Base-by-base conservation (phyloP, 2,113 vertebrate genomes). In the Triplophysa rosa region DNA sequence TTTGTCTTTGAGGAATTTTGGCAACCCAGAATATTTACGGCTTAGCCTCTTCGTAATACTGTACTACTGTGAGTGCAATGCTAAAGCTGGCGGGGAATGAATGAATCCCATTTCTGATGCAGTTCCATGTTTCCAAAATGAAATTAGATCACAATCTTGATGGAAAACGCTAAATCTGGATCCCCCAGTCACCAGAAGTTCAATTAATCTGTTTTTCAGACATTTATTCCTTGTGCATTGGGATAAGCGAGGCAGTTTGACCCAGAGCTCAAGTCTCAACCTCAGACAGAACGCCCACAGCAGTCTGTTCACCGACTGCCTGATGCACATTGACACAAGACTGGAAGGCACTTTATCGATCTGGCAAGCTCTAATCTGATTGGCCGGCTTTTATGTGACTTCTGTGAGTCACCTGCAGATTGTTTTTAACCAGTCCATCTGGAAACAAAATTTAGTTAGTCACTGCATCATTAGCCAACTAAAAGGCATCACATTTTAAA, bases 81-180 rank as follows among this genome's bases (percentile, higher is more conserved):
- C 54, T 72, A 24, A 72, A 16, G 58, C 21, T 62, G 21, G 26
- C 37, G 1, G 56, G 17, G 71, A 62, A 73, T 9, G 4, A 73
- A 73, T 73, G 45, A 73, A 74, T 74, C 71, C 56, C 13, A 26
- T 24, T 45, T 74, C 40, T 62, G 37, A 74, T 49, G 19, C 58
- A 63, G 37, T 47, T 74, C 40, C 14, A 74, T 24, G 29, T 63
- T 62, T 29, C 71, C 19, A n/a, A 62, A 63, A 33, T 33, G 4
- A 40, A 62, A 62, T 62, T 47, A 29, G 58, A 74, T 23, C 71
- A 26, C 26, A 40, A 72, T 17, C 69, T 40, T 58, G 29, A 40
- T 72, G n/a, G 33, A 21, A 72, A 72, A 59, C 40, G 69, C 69
- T 59, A 42, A 40, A 72, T 24, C 19, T 62, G 71, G 58, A 63